Conservation (phyloP, 2,797 vertebrate genomes). For the Propithecus deckenii region DNA sequence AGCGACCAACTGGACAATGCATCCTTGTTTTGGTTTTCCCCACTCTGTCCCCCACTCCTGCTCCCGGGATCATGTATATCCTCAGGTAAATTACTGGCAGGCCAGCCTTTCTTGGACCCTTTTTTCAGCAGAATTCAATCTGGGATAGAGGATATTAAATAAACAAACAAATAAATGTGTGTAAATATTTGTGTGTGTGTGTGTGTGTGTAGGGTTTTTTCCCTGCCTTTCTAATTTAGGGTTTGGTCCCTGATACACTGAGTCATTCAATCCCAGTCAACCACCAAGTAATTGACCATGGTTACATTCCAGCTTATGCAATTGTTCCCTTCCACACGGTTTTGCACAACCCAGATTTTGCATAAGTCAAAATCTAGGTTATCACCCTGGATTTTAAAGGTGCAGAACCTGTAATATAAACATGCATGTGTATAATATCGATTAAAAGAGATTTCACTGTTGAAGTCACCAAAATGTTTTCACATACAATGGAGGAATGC, state of each 20-base stretch:
- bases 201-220: neutral
- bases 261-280: neutral
- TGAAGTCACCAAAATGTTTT: neutral
- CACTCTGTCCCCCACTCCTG: neutral
- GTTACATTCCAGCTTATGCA: neutral
- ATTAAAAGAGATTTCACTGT: neutral
- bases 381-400: constrained; percentile 3
- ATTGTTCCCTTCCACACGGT: neutral
- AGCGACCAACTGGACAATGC: neutral
- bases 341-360: constrained; percentile 24
- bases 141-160: neutral
- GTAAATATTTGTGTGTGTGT: neutral
- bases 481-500: neutral
- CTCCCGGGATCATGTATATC: fast-evolving
- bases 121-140: neutral
- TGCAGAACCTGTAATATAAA: neutral
- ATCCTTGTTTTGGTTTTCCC: neutral
- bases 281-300: neutral
- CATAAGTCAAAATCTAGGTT: neutral
- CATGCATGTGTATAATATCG: neutral
- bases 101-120: neutral
- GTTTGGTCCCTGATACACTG: neutral
- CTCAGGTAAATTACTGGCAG: neutral
- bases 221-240: neutral
- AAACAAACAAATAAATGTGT: neutral